Conservation (phyloP, 1,140 invertebrate genomes). For the Parapsyche elsis region DNA sequence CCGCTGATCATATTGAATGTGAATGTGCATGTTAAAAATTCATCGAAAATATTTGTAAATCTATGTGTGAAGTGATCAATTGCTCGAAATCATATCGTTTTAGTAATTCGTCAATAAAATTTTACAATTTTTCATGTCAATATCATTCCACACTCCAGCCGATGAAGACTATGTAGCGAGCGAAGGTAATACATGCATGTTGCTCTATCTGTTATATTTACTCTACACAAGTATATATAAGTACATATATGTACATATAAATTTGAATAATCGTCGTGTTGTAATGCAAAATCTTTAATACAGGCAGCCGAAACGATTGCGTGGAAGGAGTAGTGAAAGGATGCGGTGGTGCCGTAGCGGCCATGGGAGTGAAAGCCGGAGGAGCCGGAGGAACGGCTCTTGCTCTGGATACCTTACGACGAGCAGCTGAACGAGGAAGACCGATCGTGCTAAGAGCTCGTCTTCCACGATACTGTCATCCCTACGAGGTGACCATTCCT, state of each 20-base stretch:
- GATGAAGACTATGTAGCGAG: conserved; percentile 25
- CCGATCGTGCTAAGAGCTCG: conserved; percentile 75
- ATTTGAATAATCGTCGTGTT: neutral
- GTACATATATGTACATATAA: neutral
- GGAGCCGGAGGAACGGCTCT: conserved; percentile 74
- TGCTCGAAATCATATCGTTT: neutral
- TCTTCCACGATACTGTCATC: conserved; percentile 77
- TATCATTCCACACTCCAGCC: conserved; percentile 6
- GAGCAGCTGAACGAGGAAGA: conserved; percentile 77
- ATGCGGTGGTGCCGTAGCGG: conserved; percentile 71
- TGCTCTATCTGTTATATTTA: neutral
- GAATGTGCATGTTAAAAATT: neutral
- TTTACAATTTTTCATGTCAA: conserved; percentile 28
- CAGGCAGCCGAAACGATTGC: conserved; percentile 75
- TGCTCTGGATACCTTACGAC: conserved; percentile 73
- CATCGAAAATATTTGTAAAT: neutral
- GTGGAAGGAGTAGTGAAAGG: conserved; percentile 77
- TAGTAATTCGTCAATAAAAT: conserved; percentile 2
- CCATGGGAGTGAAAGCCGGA: conserved; percentile 72
- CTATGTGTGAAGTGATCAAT: neutral
- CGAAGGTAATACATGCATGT: conserved; percentile 8
- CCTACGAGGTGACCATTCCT: conserved; percentile 69
- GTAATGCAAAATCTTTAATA: neutral
- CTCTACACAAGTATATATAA: neutral
- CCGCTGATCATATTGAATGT: neutral